Percentiles rank a stretch among this genome's conserved stretches.
Evolutionary conservation across 2,113 vertebrate species (phyloP).

Genomic region (Pandion haliaetus): DNA sequence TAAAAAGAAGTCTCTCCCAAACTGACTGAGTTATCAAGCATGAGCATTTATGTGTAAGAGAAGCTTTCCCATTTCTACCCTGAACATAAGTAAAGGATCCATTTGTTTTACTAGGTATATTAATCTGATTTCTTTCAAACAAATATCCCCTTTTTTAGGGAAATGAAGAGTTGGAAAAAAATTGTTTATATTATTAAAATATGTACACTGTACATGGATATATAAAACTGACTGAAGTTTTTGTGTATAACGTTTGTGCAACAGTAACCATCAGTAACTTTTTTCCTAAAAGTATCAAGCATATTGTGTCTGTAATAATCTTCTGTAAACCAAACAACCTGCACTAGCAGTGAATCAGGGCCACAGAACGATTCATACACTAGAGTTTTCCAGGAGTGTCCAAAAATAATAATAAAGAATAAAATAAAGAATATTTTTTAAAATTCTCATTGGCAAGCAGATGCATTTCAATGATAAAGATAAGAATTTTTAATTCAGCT

Average conservation of each 20-base stretch:
- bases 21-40: background rate
- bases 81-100: background rate
- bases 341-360: background rate
- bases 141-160: background rate
- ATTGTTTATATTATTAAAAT: background rate
- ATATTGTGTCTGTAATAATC: background rate
- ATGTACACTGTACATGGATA: background rate
- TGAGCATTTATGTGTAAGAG: background rate
- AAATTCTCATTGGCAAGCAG: background rate
- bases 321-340: background rate
- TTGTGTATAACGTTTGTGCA: background rate
- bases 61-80: background rate
- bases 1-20: background rate
- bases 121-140: background rate
- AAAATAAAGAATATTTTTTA: background rate
- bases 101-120: background rate
- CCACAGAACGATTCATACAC: background rate
- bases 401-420: background rate
- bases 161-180: background rate
- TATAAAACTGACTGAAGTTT: background rate
- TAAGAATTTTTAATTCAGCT: background rate
- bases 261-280: background rate
- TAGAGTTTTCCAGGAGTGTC: background rate
- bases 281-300: background rate
- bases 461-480: background rate